A percentile compares a stretch with the other conserved stretches of the same genome.
These are phyloP conservation scores for Leptothorax acervorum DNA, from an alignment of 2,888 invertebrate genomes.

Conservation along the genomic window DNA sequence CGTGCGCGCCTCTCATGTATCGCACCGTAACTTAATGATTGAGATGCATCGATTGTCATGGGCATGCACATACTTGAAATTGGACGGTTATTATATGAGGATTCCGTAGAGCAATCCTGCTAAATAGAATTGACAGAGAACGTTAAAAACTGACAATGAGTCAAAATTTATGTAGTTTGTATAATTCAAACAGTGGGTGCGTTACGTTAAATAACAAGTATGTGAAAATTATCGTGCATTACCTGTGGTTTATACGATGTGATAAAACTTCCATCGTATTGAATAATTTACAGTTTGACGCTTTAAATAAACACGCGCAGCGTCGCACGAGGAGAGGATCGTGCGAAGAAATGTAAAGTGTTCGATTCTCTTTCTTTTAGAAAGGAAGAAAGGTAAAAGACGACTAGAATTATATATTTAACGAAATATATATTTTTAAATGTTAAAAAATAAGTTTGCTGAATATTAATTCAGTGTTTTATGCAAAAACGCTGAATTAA, in stretches of 20 bases:
- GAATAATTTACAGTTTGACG: slow-evolving; percentile 4
- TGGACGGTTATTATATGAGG: neutral
- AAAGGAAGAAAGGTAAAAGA: neutral
- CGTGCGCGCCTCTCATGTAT: slow-evolving; percentile 59
- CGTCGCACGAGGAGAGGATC: neutral
- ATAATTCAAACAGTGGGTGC: neutral
- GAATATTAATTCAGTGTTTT: neutral
- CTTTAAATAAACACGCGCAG: neutral
- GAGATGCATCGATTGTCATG: slow-evolving; percentile 44
- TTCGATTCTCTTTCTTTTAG: neutral
- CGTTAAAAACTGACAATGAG: no score
- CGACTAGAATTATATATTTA: neutral
- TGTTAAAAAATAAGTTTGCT: neutral
- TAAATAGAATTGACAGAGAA: neutral
- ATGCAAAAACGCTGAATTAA: neutral
- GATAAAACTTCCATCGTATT: neutral
- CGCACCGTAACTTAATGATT: slow-evolving; percentile 32
- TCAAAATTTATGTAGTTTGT: neutral
- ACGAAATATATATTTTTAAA: neutral
- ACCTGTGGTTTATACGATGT: neutral
- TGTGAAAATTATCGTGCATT: neutral
- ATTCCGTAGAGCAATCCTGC: neutral
- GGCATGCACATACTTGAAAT: neutral
- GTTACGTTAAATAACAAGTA: neutral
- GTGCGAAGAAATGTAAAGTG: neutral